Base-by-base conservation (phyloP, 2,888 invertebrate genomes). In the Polyommatus iphigenia region DNA sequence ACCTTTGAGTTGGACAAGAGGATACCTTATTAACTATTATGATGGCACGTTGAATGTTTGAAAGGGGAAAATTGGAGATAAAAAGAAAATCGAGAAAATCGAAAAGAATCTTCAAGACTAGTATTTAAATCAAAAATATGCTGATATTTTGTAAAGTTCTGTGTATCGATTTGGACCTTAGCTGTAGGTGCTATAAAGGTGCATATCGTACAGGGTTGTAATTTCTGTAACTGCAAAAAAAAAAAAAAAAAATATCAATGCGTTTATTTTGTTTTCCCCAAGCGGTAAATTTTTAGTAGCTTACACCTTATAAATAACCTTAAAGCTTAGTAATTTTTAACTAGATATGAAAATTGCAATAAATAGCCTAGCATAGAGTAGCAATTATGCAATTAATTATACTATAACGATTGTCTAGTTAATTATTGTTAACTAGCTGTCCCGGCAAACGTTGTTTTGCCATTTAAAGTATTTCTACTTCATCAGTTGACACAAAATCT, bases 301-400 rank as follows among this genome's bases (percentile, higher is more conserved):
- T 41, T 41, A 15, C 50, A 50, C 50, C 15, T 54, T 20, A n/a
- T 59, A 10, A 20, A 59, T 59, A 7, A 59, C 8, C 59, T 59
- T 20, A 59, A 20, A 59, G 59, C 59, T 41, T 41, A 20, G n/a
- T 46, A 20, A 46, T 73, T 1, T 72, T 46, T 46, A 10, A 41
- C 36, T 73, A 8, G n/a, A 73, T 73, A 41, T 73, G 8, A 10
- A 41, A 41, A 73, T 41, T 46, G 20, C 41, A 20, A 46, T 73
- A 73, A 71, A 71, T 71, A 71, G 18, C 36, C 36, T n/a, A 73
- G 71, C 3, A 59, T 59, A n/a, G 71, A 71, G 71, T 20, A 73
- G 72, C 46, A 73, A 46, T 73, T 46, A 73, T 41, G 36, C 72
- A n/a, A 73, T 73, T 73, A 41, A 73, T 73, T 73, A 36, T 10